Base-by-base conservation (phyloP, 2,113 vertebrate genomes). In the Hylia prasina region DNA sequence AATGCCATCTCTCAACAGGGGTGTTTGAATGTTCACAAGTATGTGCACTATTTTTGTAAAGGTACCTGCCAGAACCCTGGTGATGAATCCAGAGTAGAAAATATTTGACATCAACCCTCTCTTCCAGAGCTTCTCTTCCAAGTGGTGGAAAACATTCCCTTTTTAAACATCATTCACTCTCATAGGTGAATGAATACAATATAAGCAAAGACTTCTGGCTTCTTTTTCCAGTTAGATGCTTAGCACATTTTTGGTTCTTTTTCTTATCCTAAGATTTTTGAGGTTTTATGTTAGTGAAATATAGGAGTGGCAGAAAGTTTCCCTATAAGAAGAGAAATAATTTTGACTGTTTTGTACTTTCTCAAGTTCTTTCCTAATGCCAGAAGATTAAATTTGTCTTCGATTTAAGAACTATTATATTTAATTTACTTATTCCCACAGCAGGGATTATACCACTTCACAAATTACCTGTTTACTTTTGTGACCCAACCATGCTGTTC, bases 41-140 rank as follows among this genome's bases (percentile, higher is more conserved):
- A 89, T 57, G 89, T 45, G 48, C 24, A 15, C 48, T 94, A 48
- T 92, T 96, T 94, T 91, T 42, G 40, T 84, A 91, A 91, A 40
- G 25, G 45, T 57, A 97, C 78, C 89, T 82, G 89, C 93, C 95
- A 96, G 89, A 94, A 93, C 39, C 89, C 89, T 93, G 94, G 82
- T 93, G 94, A 63, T 63, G 47, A 90, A 93, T 45, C 64, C 86
- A 89, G 77, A 94, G 83, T 8, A 84, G 69, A 95, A 89, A 87
- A 84, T 56, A 92, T 33, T 83, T 95, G 64, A 84, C 56, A 81
- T 75, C 64, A 91, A 47, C 14, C 13, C 56, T 63, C 35, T 77
- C 40, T 86, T 92, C 70, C 89, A 94, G 64, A 91, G 27, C 40
- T 90, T 66, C 50, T 86, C 42, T 81, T 68, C 58, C 70, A 85